Base-by-base conservation (phyloP, 2,888 invertebrate genomes). In the Bombylius discolor region DNA sequence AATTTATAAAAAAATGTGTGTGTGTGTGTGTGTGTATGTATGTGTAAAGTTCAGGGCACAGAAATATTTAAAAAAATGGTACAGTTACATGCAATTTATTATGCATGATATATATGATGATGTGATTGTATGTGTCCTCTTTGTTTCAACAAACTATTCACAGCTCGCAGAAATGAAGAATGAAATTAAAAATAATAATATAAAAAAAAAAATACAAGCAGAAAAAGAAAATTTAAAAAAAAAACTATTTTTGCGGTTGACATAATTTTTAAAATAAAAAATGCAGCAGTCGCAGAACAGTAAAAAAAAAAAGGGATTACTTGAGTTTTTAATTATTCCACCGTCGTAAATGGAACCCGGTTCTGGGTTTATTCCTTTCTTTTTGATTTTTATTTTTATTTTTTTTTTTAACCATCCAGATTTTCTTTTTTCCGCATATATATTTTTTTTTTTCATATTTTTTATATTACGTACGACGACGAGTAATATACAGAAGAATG, bases 301-400 rank as follows among this genome's bases (percentile, higher is more conserved):
- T 42, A 51, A 44, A 39, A 49, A 49, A 34, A 47, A 47, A 52
- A 49, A 49, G 49, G 49, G 42, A 49, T 42, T 48, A 42, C 53
- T 53, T 53, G 53, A 53, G 53, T 53, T 53, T 53, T 53, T 53
- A 53, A 53, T 53, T 53, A 53, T 53, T 39, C 53, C 53, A 32
- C 53, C 53, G 11, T 42, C 39, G 12, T 42, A 49, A 53, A 53
- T 53, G 49, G 53, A 42, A 42, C 39, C 39, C 39, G 11, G 8
- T 42, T 42, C 39, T 42, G 39, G 8, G 5, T 11, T 42, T 36
- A 8, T 36, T 36, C 9, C 9, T 36, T 36, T 36, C 23, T 23
- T 23, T 3, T 23, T 23, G 23, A 23, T 23, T 23, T 23, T 23
- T 23, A 23, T 23, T 23, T 23, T 23, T 23, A 23, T 23, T 23